A percentile compares a stretch with the other conserved stretches of the same genome.
Conservation (phyloP, 2,797 vertebrate species). For the Aldrovandia affinis region DNA sequence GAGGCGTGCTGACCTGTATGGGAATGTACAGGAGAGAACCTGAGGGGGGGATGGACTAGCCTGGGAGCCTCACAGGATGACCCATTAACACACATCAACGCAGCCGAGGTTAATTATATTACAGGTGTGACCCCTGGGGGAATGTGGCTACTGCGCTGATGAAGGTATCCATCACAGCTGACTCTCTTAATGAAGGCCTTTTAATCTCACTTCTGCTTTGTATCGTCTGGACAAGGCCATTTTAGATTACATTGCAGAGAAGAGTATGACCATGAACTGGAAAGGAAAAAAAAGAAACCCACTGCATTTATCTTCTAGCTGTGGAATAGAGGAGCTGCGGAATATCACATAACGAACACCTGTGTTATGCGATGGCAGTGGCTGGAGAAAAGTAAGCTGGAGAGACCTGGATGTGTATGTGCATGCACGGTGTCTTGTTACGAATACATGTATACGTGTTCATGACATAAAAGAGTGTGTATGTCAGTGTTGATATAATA, state of each 20-base stretch:
- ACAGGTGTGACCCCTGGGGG: not conserved
- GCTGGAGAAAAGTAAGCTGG: not conserved
- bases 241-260: not conserved
- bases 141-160: not conserved
- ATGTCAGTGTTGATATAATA: too few relatives aligned
- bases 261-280: too few relatives aligned
- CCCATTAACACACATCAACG: too few relatives aligned
- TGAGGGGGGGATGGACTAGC: not conserved
- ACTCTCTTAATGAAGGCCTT: slow-evolving; percentile 6
- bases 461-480: too few relatives aligned
- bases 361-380: not conserved
- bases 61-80: not conserved
- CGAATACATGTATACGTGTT: too few relatives aligned
- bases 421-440: too few relatives aligned
- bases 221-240: not conserved
- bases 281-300: too few relatives aligned
- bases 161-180: slow-evolving; percentile 23
- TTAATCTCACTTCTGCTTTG: slow-evolving; percentile 22
- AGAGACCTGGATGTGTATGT: too few relatives aligned
- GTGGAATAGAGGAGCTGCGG: too few relatives aligned
- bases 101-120: too few relatives aligned
- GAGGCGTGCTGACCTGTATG: not conserved
- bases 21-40: not conserved
- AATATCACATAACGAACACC: too few relatives aligned
- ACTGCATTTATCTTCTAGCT: too few relatives aligned